phyloP scores from a whole-genome alignment of 30 jellyfish, hydroid and myxozoan species.

The Aurelia sp. region DNA sequence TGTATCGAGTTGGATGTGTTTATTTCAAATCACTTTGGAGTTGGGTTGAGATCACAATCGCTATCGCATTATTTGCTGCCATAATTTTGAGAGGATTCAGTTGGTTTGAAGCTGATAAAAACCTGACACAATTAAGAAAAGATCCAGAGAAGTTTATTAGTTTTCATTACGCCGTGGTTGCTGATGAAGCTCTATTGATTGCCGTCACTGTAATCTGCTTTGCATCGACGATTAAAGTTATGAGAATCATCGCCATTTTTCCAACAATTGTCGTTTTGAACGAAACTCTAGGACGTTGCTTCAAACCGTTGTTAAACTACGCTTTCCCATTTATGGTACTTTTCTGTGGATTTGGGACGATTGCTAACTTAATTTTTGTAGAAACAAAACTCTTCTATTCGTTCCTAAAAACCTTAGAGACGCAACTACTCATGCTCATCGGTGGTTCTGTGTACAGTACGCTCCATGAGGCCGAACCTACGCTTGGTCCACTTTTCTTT shows the following conservation, averaged over 20 bases:
- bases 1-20: conserved; percentile 29
- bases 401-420: conserved; percentile 24
- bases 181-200: conserved; percentile 50
- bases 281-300: conserved; percentile 20
- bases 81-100: conserved; percentile 23
- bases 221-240: conserved; percentile 54
- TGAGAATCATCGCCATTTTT: conserved; percentile 32
- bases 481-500: conserved; percentile 53
- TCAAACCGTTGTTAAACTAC: conserved; percentile 35
- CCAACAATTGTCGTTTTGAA: conserved; percentile 34
- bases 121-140: conserved; percentile 1
- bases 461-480: conserved; percentile 14
- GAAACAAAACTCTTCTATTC: conserved; percentile 18
- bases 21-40: conserved; percentile 50
- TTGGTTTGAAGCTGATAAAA: conserved; percentile 43
- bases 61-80: conserved; percentile 25
- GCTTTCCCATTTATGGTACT: conserved; percentile 27
- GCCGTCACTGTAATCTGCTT: conserved; percentile 57
- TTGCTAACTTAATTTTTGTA: conserved; percentile 45
- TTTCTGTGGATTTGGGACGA: conserved; percentile 19
- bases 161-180: conserved; percentile 52
- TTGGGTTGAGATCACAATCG: conserved; percentile 38
- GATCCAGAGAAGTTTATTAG: conserved; percentile 64
- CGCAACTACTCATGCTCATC: conserved; percentile 42
- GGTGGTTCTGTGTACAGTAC: conserved; percentile 60